phyloP scores from a whole-genome alignment of 2,888 invertebrate genomes.

The Pachliopta kotzebuea region DNA sequence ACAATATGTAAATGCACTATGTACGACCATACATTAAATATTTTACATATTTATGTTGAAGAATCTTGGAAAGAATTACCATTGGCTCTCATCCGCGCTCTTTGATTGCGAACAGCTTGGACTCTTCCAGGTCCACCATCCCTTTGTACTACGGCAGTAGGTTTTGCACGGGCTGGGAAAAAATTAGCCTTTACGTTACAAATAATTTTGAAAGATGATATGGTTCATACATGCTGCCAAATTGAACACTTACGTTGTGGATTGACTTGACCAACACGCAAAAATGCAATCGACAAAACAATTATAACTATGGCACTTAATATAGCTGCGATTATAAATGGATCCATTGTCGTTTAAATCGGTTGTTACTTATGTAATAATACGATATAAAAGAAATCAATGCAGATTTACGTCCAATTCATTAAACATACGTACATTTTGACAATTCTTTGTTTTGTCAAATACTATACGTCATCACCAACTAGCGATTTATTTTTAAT shows the following conservation, averaged over 20 bases:
- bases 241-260: constrained; percentile 50
- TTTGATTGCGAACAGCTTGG: constrained; percentile 86
- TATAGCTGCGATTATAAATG: constrained; percentile 68
- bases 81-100: constrained; percentile 83
- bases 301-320: constrained; percentile 64
- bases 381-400: not conserved
- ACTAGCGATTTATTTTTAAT: not conserved
- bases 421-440: constrained; percentile 13
- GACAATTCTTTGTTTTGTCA: constrained; percentile 3
- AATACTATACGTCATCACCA: constrained; percentile 2
- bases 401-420: not conserved
- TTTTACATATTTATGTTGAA: not conserved
- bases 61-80: constrained; percentile 46
- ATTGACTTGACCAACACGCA: constrained; percentile 56
- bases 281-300: constrained; percentile 56
- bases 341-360: constrained; percentile 54
- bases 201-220: not conserved
- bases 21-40: not conserved
- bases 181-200: constrained; percentile 14
- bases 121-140: constrained; percentile 84
- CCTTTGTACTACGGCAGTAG: constrained; percentile 61
- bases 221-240: not conserved
- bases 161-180: constrained; percentile 53
- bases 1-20: not conserved
- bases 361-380: no score